Conservation (phyloP, 2,797 vertebrate species). For the Silurus lanzhouensis region DNA sequence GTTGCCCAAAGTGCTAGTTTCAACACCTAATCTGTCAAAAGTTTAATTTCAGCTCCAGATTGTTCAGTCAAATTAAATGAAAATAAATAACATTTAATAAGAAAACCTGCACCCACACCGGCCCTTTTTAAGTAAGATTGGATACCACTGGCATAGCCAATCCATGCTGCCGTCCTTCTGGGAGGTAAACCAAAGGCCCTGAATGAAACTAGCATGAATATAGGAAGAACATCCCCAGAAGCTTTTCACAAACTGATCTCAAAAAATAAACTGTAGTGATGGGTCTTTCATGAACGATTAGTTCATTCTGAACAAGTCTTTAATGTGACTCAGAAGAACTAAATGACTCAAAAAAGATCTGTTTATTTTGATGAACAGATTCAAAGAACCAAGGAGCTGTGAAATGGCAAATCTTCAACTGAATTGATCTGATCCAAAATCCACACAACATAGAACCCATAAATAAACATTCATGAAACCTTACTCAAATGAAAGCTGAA, state of each 20-base stretch:
- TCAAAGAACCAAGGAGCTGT: not conserved
- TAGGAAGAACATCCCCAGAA: not conserved
- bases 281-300: too few species aligned
- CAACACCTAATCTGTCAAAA: not conserved
- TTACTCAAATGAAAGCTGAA: not conserved
- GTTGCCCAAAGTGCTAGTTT: not conserved
- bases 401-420: not conserved
- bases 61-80: not conserved
- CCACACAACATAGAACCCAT: not conserved
- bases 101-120: too few species aligned
- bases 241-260: not conserved
- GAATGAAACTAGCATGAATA: not conserved
- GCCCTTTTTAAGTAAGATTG: too few species aligned
- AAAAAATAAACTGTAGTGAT: not conserved
- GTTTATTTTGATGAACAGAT: too few species aligned
- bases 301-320: too few species aligned
- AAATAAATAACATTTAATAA: too few species aligned
- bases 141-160: not conserved
- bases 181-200: not conserved
- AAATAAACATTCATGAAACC: not conserved
- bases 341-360: too few species aligned
- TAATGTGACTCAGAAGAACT: too few species aligned
- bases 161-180: not conserved
- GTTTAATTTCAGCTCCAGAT: conserved; percentile 1
- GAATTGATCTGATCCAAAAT: not conserved